These are phyloP conservation scores for Calonectris borealis DNA, from an alignment of 2,113 vertebrate species.

Conservation along the genomic window DNA sequence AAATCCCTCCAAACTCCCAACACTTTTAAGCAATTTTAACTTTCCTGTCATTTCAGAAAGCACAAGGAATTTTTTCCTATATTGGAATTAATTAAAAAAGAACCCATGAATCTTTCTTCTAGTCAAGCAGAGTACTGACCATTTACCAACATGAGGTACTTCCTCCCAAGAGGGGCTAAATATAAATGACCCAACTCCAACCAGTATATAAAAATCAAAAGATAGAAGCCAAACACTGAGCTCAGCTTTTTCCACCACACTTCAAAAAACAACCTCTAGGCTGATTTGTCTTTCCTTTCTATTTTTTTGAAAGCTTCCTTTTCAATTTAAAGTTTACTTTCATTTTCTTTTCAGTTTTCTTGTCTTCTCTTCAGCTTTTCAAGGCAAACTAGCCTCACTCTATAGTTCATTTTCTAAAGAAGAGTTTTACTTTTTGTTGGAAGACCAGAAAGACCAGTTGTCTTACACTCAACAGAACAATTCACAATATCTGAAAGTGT, in stretches of 20 bases:
- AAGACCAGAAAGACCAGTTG: neutral
- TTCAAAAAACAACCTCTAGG: neutral
- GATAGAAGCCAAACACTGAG: slow-evolving; percentile 24
- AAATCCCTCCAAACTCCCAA: neutral
- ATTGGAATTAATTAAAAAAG: slow-evolving; percentile 17
- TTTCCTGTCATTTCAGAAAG: neutral
- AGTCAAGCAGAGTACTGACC: slow-evolving; percentile 4
- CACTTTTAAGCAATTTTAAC: neutral
- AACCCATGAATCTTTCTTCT: neutral
- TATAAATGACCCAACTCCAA: slow-evolving; percentile 43
- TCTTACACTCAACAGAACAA: neutral
- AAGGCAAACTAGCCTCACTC: neutral
- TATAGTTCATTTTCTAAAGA: neutral
- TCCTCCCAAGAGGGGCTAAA: slow-evolving; percentile 36
- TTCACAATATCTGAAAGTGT: neutral
- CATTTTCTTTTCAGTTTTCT: neutral
- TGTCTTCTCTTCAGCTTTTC: neutral
- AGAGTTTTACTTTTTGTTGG: neutral
- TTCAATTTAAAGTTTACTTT: neutral
- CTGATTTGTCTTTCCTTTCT: neutral
- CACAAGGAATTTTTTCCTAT: neutral
- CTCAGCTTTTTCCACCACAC: neutral
- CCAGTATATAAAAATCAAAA: slow-evolving; percentile 21
- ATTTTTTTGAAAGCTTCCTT: neutral
- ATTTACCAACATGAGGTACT: slow-evolving; percentile 37